phyloP scores from a whole-genome alignment of 2,113 vertebrate genomes.

The Phoxinus phoxinus region DNA sequence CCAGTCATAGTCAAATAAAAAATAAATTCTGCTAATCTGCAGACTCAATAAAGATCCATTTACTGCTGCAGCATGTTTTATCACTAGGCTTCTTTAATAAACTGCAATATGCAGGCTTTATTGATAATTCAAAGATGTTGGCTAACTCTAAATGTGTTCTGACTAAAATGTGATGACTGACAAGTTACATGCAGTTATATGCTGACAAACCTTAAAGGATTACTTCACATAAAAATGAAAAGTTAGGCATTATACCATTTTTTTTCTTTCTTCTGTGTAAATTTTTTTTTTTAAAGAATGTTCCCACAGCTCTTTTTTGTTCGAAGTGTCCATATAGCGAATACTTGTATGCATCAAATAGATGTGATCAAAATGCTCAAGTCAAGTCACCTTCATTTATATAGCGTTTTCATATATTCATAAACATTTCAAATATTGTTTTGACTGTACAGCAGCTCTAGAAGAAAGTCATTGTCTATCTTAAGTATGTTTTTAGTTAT shows the following conservation, averaged over 20 bases:
- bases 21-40: conserved; percentile 46
- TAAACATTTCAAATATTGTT: too few species aligned
- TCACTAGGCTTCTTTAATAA: conserved; percentile 22
- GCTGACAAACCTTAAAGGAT: conserved; percentile 27
- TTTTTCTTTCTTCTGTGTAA: background rate
- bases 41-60: conserved; percentile 16
- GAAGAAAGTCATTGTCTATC: too few species aligned
- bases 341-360: background rate
- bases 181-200: background rate
- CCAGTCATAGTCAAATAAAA: background rate
- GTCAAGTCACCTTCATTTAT: too few species aligned
- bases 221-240: background rate
- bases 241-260: background rate
- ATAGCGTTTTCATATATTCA: too few species aligned
- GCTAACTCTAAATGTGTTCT: background rate
- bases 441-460: too few species aligned
- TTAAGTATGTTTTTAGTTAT: too few species aligned
- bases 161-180: conserved; percentile 19
- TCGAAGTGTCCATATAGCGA: background rate
- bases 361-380: too few species aligned
- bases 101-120: conserved; percentile 12
- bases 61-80: conserved; percentile 3
- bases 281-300: background rate
- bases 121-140: conserved; percentile 31
- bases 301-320: background rate